Percentiles rank a stretch among this genome's conserved stretches.
Conservation (phyloP, 2,888 invertebrate species). For the Aporophyla nigra region DNA sequence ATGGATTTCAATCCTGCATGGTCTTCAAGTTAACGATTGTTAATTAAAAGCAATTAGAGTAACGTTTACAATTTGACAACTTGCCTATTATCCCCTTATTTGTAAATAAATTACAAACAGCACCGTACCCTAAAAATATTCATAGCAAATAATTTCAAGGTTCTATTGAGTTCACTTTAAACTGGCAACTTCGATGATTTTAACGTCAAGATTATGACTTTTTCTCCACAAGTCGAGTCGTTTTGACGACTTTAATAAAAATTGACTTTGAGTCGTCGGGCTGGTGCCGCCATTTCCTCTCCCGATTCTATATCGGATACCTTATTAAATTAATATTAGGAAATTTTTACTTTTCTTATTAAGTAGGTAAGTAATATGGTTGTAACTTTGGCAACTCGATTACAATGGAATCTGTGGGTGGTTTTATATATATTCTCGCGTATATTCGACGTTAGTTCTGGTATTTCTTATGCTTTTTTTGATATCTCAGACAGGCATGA, state of each 20-base stretch:
- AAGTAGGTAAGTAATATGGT: slow-evolving; percentile 38
- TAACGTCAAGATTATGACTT: slow-evolving; percentile 66
- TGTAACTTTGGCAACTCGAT: slow-evolving; percentile 47
- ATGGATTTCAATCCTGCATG: no score
- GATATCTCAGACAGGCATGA: no score
- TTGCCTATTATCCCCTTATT: no score
- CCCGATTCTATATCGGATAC: slow-evolving; percentile 55
- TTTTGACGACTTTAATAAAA: slow-evolving; percentile 71
- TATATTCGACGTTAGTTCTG: background rate
- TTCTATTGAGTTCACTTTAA: slow-evolving; percentile 54
- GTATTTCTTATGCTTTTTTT: background rate
- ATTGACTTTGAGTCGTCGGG: slow-evolving; percentile 66
- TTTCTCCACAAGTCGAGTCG: slow-evolving; percentile 62
- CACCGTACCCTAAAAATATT: slow-evolving; percentile 49
- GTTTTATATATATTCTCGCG: background rate
- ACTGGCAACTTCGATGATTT: slow-evolving; percentile 67
- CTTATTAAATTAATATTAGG: slow-evolving; percentile 65
- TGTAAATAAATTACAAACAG: background rate
- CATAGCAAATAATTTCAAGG: slow-evolving; percentile 48
- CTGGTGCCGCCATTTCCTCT: slow-evolving; percentile 57
- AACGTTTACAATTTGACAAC: background rate
- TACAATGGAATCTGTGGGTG: slow-evolving; percentile 11
- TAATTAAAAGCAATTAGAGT: no score
- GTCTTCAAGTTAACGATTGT: no score
- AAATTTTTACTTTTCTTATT: slow-evolving; percentile 45